A percentile compares a stretch with the other conserved stretches of the same genome.
These are phyloP conservation scores for Hedychridium roseum DNA, from an alignment of 2,888 invertebrate genomes.

Conservation along the genomic window DNA sequence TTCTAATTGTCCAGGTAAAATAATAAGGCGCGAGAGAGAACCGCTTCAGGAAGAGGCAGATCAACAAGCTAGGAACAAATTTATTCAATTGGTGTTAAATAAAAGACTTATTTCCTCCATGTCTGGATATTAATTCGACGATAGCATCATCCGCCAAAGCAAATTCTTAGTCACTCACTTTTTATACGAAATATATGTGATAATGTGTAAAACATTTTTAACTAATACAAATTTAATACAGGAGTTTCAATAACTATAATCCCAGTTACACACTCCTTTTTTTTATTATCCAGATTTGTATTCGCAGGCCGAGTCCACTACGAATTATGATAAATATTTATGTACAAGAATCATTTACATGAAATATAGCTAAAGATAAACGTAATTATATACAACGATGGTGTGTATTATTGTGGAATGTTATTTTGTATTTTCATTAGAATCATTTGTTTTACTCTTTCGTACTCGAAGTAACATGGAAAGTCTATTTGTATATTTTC, in stretches of 20 bases:
- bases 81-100: slow-evolving; percentile 43
- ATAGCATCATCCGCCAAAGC: not conserved
- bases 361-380: too few relatives aligned
- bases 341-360: too few relatives aligned
- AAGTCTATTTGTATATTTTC: slow-evolving; percentile 75
- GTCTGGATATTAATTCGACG: not conserved
- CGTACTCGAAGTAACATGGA: slow-evolving; percentile 83
- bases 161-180: not conserved
- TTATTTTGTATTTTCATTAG: slow-evolving; percentile 72
- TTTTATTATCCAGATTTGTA: too few relatives aligned
- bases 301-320: too few relatives aligned
- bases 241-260: too few relatives aligned
- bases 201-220: slow-evolving; percentile 3
- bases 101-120: slow-evolving; percentile 14
- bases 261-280: too few relatives aligned
- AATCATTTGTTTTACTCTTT: slow-evolving; percentile 79
- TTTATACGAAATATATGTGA: too few relatives aligned
- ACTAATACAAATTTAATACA: not conserved
- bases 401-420: too few relatives aligned
- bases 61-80: slow-evolving; percentile 71
- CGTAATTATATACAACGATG: too few relatives aligned
- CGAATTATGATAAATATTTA: too few relatives aligned
- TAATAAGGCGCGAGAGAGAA: slow-evolving; percentile 67
- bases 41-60: slow-evolving; percentile 72
- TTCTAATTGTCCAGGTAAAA: slow-evolving; percentile 50